Conservation (phyloP, 2,797 vertebrate genomes). For the Intellagama lesueurii region DNA sequence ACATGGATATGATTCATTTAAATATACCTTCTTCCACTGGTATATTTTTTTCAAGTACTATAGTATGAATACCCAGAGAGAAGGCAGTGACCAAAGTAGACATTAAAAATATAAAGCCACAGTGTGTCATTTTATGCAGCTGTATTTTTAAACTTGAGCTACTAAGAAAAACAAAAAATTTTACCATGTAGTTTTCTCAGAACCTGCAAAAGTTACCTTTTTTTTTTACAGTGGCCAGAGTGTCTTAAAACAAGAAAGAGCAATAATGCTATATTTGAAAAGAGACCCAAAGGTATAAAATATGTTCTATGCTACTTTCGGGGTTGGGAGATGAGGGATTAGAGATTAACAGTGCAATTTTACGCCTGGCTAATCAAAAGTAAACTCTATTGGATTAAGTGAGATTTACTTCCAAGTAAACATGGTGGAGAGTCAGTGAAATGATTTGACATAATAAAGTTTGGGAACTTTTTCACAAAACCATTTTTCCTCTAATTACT, state of each 20-base stretch:
- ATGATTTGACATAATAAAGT: no score
- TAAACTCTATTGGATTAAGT: no score
- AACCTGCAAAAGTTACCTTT: no score
- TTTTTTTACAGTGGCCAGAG: no score
- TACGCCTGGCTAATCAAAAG: no score
- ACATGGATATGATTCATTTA: no score
- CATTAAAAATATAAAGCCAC: not conserved
- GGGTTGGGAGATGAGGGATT: no score
- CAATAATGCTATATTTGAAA: not conserved
- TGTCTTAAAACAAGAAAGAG: not conserved
- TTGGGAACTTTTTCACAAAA: no score
- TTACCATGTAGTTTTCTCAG: not conserved
- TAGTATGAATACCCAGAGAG: not conserved
- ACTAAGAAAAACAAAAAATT: not conserved
- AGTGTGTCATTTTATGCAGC: not conserved
- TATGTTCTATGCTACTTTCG: not conserved
- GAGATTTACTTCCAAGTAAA: no score
- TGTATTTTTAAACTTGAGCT: not conserved
- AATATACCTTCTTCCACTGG: not conserved
- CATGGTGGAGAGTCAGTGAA: no score
- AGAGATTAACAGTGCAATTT: no score
- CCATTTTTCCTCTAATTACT: no score
- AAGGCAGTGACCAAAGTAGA: not conserved
- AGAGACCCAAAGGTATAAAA: not conserved
- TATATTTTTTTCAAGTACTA: not conserved